phyloP scores from a whole-genome alignment of 2,797 vertebrate genomes.

The Echeneis naucrates region DNA sequence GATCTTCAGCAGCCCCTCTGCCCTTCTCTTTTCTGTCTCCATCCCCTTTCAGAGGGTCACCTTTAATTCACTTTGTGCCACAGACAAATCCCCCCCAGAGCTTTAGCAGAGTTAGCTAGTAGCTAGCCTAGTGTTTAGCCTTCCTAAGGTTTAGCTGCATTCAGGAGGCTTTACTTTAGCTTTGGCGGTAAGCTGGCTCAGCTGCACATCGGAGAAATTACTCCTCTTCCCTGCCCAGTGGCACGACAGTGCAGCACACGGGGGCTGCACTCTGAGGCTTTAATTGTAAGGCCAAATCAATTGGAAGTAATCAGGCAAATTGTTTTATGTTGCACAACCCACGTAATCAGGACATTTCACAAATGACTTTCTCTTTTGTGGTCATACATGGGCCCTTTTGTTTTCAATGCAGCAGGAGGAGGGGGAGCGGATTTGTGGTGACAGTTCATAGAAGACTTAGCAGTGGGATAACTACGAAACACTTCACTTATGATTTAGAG shows the following conservation, averaged over 20 bases:
- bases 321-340: slow-evolving; percentile 86
- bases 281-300: slow-evolving; percentile 84
- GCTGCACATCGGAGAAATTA: slow-evolving; percentile 84
- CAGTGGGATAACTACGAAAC: slow-evolving; percentile 73
- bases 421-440: slow-evolving; percentile 59
- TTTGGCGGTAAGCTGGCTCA: slow-evolving; percentile 85
- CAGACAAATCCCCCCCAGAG: slow-evolving; percentile 76
- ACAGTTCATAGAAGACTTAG: slow-evolving; percentile 76
- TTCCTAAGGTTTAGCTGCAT: slow-evolving; percentile 75
- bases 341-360: slow-evolving; percentile 87
- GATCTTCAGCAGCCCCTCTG: slow-evolving; percentile 45
- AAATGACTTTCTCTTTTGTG: slow-evolving; percentile 85
- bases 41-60: slow-evolving; percentile 74
- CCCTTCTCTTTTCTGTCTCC: slow-evolving; percentile 27
- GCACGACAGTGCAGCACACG: slow-evolving; percentile 63
- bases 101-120: slow-evolving; percentile 77
- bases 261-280: slow-evolving; percentile 73
- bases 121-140: slow-evolving; percentile 75
- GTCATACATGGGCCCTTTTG: slow-evolving; percentile 74
- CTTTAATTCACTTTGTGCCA: slow-evolving; percentile 82
- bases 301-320: slow-evolving; percentile 90
- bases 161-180: slow-evolving; percentile 83
- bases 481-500: slow-evolving; percentile 76
- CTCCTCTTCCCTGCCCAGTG: slow-evolving; percentile 70
- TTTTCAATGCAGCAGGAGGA: slow-evolving; percentile 58